These are phyloP conservation scores for Bradypodion ventrale DNA, from an alignment of 2,797 vertebrate species.

Conservation along the genomic window DNA sequence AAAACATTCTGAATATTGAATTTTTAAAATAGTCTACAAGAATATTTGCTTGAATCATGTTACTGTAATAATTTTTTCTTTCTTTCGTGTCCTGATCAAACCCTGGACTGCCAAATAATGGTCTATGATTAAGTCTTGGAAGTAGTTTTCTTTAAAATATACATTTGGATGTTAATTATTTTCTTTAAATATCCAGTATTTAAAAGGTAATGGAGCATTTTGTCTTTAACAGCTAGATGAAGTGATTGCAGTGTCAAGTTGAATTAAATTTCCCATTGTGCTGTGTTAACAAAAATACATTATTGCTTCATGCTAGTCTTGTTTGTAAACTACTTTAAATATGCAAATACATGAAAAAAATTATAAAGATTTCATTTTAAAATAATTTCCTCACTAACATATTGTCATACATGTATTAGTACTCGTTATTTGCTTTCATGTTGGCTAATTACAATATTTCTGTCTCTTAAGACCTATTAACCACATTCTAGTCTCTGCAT, in stretches of 20 bases:
- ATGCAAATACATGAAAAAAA: conserved; percentile 11
- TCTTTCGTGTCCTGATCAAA: no score
- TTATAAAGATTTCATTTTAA: conserved; percentile 20
- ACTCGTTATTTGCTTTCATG: conserved; percentile 29
- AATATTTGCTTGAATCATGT: no score
- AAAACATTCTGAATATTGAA: neutral
- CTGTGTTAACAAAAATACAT: conserved; percentile 7
- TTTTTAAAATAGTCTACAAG: neutral
- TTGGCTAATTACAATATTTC: conserved; percentile 33
- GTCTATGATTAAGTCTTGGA: neutral
- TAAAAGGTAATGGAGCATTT: conserved; percentile 1
- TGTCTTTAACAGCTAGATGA: conserved; percentile 14
- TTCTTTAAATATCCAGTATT: conserved; percentile 6
- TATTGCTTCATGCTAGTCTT: conserved; percentile 14
- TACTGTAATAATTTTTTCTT: no score
- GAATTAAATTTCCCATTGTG: conserved; percentile 19
- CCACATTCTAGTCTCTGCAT: neutral
- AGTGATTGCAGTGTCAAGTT: neutral
- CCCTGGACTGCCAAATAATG: no score
- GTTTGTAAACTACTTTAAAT: conserved; percentile 16
- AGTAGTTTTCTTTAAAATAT: neutral
- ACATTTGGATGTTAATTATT: neutral
- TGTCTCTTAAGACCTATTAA: conserved; percentile 24
- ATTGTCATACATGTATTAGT: conserved; percentile 31
- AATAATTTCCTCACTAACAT: conserved; percentile 15